Evolutionary conservation across 2,113 vertebrate genomes (phyloP).

Genomic region (Carassius auratus): DNA sequence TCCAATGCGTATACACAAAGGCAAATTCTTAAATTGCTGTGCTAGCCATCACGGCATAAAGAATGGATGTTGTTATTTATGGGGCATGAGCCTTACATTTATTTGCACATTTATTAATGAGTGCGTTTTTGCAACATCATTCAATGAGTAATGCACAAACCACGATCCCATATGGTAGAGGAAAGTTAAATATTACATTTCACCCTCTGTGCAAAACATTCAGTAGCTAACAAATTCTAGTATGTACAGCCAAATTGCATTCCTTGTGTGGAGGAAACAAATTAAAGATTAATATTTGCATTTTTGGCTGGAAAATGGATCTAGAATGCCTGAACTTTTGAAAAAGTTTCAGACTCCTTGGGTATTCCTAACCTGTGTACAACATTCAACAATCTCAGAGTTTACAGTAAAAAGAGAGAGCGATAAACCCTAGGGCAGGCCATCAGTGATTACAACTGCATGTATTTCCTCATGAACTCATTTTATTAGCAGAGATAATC

Average conservation of each 20-base stretch:
- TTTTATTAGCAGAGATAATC: slow-evolving; percentile 56
- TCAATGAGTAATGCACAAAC: slow-evolving; percentile 46
- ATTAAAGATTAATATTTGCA: slow-evolving; percentile 33
- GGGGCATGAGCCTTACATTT: slow-evolving; percentile 32
- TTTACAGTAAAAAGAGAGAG: neutral
- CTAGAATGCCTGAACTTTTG: slow-evolving; percentile 3
- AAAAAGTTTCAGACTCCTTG: slow-evolving; percentile 11
- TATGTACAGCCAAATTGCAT: slow-evolving; percentile 24
- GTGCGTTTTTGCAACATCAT: slow-evolving; percentile 49
- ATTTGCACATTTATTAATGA: slow-evolving; percentile 55
- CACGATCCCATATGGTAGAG: slow-evolving; percentile 45
- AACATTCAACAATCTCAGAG: neutral
- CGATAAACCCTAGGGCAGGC: slow-evolving; percentile 32
- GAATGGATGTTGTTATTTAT: slow-evolving; percentile 41
- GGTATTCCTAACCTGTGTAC: neutral
- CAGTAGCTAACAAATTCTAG: slow-evolving; percentile 31
- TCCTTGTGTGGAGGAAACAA: slow-evolving; percentile 8
- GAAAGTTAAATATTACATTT: slow-evolving; percentile 51
- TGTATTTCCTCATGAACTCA: slow-evolving; percentile 34
- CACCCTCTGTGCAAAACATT: slow-evolving; percentile 38
- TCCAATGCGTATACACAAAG: slow-evolving; percentile 3
- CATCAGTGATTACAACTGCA: slow-evolving; percentile 42
- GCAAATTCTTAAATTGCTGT: slow-evolving; percentile 17
- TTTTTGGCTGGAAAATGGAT: slow-evolving; percentile 20
- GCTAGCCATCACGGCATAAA: slow-evolving; percentile 25